Percentiles rank a stretch among this genome's conserved stretches.
These are phyloP conservation scores for Hippocampus abdominalis DNA, from an alignment of 2,113 vertebrate species.

Conservation along the genomic window DNA sequence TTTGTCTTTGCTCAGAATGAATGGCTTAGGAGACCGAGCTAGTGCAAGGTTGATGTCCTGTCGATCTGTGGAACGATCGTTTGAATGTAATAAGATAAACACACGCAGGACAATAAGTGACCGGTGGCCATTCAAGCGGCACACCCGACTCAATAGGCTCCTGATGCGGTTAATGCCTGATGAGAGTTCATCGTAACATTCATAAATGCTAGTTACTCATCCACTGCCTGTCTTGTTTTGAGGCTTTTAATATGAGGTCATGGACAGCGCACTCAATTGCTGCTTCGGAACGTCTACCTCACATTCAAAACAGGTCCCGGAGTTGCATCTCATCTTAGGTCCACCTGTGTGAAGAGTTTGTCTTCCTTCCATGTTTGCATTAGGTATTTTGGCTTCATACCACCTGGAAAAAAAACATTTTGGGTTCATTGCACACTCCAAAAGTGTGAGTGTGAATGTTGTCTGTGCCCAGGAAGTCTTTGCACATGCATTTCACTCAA, in stretches of 20 bases:
- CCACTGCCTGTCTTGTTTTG: conserved; percentile 25
- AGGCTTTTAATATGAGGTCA: not conserved
- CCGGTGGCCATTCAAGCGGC: conserved; percentile 42
- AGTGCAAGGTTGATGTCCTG: conserved; percentile 8
- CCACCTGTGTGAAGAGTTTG: not conserved
- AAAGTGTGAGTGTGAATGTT: no score
- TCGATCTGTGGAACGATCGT: conserved; percentile 33
- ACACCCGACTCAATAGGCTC: conserved; percentile 38
- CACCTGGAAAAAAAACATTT: no score
- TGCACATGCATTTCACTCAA: no score
- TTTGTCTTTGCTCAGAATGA: conserved; percentile 55
- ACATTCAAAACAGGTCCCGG: not conserved
- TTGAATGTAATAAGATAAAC: conserved; percentile 63
- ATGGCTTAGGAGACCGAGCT: conserved; percentile 20
- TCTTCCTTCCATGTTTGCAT: no score
- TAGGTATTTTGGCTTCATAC: no score
- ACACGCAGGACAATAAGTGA: conserved; percentile 65
- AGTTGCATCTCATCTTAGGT: not conserved
- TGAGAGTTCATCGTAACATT: conserved; percentile 38
- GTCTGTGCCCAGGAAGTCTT: no score
- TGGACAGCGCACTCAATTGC: not conserved
- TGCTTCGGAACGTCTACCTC: no score
- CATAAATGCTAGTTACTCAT: conserved; percentile 58
- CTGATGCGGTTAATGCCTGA: conserved; percentile 70
- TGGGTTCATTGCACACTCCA: no score